Percentiles rank a stretch among this genome's conserved stretches.
These are phyloP conservation scores for Sebastes trivittatus DNA, from an alignment of 2,797 vertebrate genomes.

Conservation along the genomic window DNA sequence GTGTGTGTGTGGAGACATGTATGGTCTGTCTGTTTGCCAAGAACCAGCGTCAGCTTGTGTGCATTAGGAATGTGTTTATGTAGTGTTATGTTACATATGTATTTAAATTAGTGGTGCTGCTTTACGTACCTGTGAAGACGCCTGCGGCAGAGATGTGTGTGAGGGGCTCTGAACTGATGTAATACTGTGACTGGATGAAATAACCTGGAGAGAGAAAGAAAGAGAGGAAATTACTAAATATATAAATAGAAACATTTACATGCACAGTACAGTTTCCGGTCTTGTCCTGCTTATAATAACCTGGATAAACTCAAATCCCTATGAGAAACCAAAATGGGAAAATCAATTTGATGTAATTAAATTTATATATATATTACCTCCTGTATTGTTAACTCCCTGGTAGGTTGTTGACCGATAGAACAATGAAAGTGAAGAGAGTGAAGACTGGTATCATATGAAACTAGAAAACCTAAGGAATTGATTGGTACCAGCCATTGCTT, in stretches of 20 bases:
- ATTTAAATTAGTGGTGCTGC: background rate
- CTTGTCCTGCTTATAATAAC: background rate
- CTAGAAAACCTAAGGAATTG: no score
- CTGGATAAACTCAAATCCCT: background rate
- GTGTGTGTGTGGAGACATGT: background rate
- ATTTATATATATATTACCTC: background rate
- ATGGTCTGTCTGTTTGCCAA: background rate
- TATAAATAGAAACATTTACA: background rate
- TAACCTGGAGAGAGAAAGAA: constrained; percentile 35
- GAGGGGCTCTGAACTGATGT: constrained; percentile 73
- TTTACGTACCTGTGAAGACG: constrained; percentile 85
- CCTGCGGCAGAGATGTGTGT: constrained; percentile 78
- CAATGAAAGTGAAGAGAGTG: background rate
- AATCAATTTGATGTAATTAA: background rate
- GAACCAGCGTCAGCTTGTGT: background rate
- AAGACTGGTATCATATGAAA: no score
- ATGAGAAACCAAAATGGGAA: background rate
- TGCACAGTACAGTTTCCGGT: background rate
- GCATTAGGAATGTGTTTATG: background rate
- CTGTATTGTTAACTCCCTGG: constrained; percentile 3
- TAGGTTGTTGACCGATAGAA: background rate
- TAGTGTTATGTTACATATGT: background rate
- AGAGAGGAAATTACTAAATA: background rate
- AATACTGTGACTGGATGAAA: constrained; percentile 61
- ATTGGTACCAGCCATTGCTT: no score